Evolutionary conservation across 2,113 vertebrate species (phyloP).

Genomic region (Paradoxurus hermaphroditus): DNA sequence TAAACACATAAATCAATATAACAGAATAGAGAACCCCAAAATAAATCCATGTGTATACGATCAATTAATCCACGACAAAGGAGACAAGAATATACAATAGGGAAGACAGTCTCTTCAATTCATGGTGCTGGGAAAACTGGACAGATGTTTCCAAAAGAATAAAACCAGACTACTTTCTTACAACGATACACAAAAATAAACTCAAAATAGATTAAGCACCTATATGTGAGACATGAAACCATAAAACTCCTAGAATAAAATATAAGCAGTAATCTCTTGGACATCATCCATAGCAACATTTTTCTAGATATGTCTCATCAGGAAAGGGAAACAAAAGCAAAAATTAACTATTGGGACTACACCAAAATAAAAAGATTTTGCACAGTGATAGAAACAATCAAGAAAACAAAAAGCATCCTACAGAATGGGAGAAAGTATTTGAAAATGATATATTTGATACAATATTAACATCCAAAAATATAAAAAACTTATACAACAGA

Average conservation of each 20-base stretch:
- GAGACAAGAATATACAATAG: not conserved
- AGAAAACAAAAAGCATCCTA: not conserved
- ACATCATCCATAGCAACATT: not conserved
- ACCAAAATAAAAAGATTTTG: not conserved
- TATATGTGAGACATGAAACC: not conserved
- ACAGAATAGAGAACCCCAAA: not conserved
- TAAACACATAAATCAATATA: not conserved
- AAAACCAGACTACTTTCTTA: not conserved
- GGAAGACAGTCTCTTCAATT: not conserved
- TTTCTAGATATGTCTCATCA: not conserved
- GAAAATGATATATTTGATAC: not conserved
- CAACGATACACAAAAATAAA: not conserved
- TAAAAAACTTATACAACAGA: not conserved
- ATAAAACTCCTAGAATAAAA: not conserved
- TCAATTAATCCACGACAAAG: not conserved
- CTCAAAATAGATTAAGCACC: not conserved
- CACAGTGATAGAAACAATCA: not conserved
- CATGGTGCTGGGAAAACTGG: not conserved
- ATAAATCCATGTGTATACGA: not conserved
- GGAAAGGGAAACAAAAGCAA: not conserved
- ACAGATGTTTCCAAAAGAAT: not conserved
- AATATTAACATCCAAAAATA: not conserved
- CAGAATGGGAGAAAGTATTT: not conserved
- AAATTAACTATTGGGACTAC: not conserved
- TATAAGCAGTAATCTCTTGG: not conserved